These are phyloP conservation scores for Serrognathus titanus DNA, from an alignment of 2,888 invertebrate species.

Conservation along the genomic window DNA sequence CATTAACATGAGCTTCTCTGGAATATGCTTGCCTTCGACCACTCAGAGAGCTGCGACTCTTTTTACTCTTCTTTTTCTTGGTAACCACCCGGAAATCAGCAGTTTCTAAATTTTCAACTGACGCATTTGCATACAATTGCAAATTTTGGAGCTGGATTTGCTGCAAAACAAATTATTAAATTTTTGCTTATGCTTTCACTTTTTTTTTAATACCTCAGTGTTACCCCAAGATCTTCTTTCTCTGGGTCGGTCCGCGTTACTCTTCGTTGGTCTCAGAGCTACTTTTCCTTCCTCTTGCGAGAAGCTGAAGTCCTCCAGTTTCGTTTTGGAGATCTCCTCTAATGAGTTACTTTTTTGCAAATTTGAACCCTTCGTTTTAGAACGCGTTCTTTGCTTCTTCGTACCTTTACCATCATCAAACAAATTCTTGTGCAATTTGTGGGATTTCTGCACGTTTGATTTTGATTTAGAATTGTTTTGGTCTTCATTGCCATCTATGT, in stretches of 20 bases:
- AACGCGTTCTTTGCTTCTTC: slow-evolving; percentile 36
- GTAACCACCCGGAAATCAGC: slow-evolving; percentile 81
- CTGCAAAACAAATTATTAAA: slow-evolving; percentile 7
- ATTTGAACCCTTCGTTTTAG: slow-evolving; percentile 41
- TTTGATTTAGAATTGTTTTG: slow-evolving; percentile 19
- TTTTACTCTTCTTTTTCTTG: slow-evolving; percentile 76
- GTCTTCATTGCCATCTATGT: slow-evolving; percentile 67
- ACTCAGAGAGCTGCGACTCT: slow-evolving; percentile 56
- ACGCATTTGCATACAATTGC: slow-evolving; percentile 41
- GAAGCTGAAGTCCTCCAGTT: slow-evolving; percentile 61
- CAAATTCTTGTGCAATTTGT: slow-evolving; percentile 36
- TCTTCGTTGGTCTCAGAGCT: slow-evolving; percentile 35
- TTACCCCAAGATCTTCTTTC: slow-evolving; percentile 42
- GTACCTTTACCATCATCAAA: slow-evolving; percentile 50
- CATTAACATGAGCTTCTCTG: slow-evolving; percentile 22
- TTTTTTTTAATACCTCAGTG: slow-evolving; percentile 3
- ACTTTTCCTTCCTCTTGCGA: slow-evolving; percentile 30
- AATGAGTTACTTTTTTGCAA: slow-evolving; percentile 73
- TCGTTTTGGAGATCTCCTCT: slow-evolving; percentile 76
- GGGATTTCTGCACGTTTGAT: slow-evolving; percentile 19
- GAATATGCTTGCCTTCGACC: slow-evolving; percentile 18
- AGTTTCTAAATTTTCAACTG: slow-evolving; percentile 51
- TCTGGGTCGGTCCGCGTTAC: slow-evolving; percentile 36
- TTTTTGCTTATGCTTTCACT: neutral
- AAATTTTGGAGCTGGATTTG: slow-evolving; percentile 21